Percentiles rank a stretch among this genome's conserved stretches.
These are phyloP conservation scores for Lasius fuliginosus DNA, from an alignment of 2,888 invertebrate species.

Conservation along the genomic window DNA sequence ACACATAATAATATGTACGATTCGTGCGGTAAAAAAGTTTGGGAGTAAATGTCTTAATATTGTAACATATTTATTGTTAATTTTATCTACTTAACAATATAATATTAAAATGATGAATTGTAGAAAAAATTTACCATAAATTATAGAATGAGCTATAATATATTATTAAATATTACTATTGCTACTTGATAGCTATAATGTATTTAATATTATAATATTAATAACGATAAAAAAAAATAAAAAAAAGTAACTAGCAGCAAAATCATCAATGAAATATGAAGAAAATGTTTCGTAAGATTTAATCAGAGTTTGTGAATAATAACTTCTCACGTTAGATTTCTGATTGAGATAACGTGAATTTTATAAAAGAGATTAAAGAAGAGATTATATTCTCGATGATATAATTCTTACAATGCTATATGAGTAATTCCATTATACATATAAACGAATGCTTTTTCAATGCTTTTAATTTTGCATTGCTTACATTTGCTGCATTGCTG, in stretches of 20 bases:
- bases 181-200: neutral
- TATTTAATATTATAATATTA: neutral
- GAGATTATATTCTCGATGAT: slow-evolving; percentile 62
- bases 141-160: neutral
- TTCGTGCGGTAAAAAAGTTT: slow-evolving; percentile 4
- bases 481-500: neutral
- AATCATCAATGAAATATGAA: slow-evolving; percentile 21
- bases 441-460: neutral
- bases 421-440: slow-evolving; percentile 27
- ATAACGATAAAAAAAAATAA: neutral
- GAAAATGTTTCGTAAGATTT: slow-evolving; percentile 16
- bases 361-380: slow-evolving; percentile 51
- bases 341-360: slow-evolving; percentile 23
- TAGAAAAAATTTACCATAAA: neutral
- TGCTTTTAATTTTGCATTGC: slow-evolving; percentile 9
- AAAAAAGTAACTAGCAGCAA: neutral
- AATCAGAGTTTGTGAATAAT: slow-evolving; percentile 24
- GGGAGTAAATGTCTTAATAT: neutral
- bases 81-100: neutral
- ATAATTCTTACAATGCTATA: slow-evolving; percentile 37
- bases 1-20: neutral
- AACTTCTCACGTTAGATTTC: slow-evolving; percentile 35
- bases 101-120: neutral
- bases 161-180: neutral
- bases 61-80: neutral